A percentile compares a stretch with the other conserved stretches of the same genome.
These are phyloP conservation scores for Andricus curvator DNA, from an alignment of 2,888 invertebrate species.

Conservation along the genomic window DNA sequence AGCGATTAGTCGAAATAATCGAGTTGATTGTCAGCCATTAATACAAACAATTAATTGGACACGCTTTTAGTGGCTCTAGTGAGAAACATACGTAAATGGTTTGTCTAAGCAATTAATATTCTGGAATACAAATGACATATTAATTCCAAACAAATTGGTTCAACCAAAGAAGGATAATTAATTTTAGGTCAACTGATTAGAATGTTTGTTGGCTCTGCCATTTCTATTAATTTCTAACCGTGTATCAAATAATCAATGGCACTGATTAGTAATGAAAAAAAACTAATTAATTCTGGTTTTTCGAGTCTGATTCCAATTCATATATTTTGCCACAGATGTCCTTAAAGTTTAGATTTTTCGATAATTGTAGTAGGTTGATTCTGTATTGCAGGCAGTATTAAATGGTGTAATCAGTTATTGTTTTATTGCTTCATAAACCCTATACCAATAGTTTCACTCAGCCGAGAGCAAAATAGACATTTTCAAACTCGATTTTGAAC, in stretches of 20 bases:
- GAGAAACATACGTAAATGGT: not conserved
- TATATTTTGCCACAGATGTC: not conserved
- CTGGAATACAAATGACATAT: not conserved
- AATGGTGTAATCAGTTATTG: too few species aligned
- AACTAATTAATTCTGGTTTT: not conserved
- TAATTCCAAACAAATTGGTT: not conserved
- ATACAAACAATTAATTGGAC: not conserved
- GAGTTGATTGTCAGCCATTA: not conserved
- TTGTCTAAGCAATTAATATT: not conserved
- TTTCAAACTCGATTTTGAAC: too few species aligned
- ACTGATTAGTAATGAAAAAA: not conserved
- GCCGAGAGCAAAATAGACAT: too few species aligned
- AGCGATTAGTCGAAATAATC: not conserved
- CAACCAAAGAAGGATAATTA: not conserved
- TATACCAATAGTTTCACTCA: too few species aligned
- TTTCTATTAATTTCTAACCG: not conserved
- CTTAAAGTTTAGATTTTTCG: not conserved
- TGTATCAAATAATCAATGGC: not conserved
- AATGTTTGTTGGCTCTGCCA: too few species aligned
- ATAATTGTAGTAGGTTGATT: too few species aligned
- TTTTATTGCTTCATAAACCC: too few species aligned
- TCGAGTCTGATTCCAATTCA: not conserved
- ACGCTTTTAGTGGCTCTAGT: not conserved
- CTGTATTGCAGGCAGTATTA: too few species aligned
- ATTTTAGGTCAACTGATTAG: too few species aligned